These are phyloP conservation scores for Mesembrinibis cayennensis DNA, from an alignment of 2,113 vertebrate genomes.

Conservation along the genomic window DNA sequence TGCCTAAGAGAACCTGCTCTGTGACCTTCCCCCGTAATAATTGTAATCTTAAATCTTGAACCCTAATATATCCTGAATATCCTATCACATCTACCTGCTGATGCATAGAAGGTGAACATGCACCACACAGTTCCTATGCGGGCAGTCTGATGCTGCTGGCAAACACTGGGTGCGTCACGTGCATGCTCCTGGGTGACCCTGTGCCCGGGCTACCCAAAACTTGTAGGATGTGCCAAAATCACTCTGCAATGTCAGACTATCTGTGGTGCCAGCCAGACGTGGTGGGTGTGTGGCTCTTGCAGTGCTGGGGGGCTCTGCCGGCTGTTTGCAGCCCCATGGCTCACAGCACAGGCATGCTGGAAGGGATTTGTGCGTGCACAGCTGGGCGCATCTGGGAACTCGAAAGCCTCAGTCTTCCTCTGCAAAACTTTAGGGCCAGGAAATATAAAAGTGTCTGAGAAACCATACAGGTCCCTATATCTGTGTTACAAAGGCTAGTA, in stretches of 20 bases:
- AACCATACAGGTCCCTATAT: neutral
- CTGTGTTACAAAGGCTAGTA: neutral
- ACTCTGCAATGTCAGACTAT: rapidly evolving
- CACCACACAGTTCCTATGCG: rapidly evolving
- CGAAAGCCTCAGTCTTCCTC: rapidly evolving
- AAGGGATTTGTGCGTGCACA: neutral
- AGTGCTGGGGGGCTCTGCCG: neutral
- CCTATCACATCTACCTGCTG: neutral
- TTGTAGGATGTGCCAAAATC: neutral
- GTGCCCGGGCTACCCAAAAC: rapidly evolving
- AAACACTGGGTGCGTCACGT: rapidly evolving
- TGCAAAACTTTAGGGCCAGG: too few relatives aligned
- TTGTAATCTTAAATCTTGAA: neutral
- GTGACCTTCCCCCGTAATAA: rapidly evolving
- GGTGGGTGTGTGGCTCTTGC: rapidly evolving
- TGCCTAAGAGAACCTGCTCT: neutral
- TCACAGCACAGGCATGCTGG: neutral
- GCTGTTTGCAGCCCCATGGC: neutral
- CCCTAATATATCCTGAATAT: neutral
- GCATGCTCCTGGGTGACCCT: neutral
- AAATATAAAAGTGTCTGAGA: neutral
- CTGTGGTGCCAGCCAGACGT: rapidly evolving
- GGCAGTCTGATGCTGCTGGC: neutral
- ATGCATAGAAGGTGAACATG: neutral
- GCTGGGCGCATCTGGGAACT: neutral